Evolutionary conservation across 2,797 vertebrate species (phyloP).

Genomic region (Gila robusta): DNA sequence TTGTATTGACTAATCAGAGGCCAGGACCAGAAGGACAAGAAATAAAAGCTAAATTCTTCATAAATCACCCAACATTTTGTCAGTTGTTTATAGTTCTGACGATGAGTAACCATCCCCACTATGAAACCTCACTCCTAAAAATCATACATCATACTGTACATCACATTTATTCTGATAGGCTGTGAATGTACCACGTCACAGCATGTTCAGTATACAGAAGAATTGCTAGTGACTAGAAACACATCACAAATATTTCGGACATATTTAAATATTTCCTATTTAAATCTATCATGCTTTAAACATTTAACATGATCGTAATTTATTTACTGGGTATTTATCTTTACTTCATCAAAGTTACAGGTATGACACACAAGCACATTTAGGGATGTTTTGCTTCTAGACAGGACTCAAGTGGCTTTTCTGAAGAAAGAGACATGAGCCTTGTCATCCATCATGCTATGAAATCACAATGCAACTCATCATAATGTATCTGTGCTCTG

Average conservation of each 20-base stretch:
- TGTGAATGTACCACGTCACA: neutral
- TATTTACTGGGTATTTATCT: constrained; percentile 25
- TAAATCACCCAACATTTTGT: neutral
- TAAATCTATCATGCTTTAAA: constrained; percentile 16
- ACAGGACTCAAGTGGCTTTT: constrained; percentile 48
- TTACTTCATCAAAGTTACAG: neutral
- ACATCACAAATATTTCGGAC: neutral
- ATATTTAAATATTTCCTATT: no score
- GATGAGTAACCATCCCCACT: no score
- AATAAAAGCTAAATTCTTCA: neutral
- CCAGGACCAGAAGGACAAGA: neutral
- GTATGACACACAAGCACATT: neutral
- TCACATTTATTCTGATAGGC: neutral
- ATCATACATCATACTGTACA: neutral
- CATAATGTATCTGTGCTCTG: constrained; percentile 60
- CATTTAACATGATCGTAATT: constrained; percentile 23
- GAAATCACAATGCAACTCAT: constrained; percentile 62
- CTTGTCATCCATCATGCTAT: constrained; percentile 31
- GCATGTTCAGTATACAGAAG: neutral
- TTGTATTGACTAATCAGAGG: neutral
- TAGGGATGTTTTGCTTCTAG: neutral
- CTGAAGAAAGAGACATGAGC: constrained; percentile 26
- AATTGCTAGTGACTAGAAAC: neutral
- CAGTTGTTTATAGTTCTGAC: neutral
- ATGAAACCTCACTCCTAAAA: neutral